A percentile compares a stretch with the other conserved stretches of the same genome.
phyloP scores from a whole-genome alignment of 2,888 invertebrate species.

The Octonoba sinensis region DNA sequence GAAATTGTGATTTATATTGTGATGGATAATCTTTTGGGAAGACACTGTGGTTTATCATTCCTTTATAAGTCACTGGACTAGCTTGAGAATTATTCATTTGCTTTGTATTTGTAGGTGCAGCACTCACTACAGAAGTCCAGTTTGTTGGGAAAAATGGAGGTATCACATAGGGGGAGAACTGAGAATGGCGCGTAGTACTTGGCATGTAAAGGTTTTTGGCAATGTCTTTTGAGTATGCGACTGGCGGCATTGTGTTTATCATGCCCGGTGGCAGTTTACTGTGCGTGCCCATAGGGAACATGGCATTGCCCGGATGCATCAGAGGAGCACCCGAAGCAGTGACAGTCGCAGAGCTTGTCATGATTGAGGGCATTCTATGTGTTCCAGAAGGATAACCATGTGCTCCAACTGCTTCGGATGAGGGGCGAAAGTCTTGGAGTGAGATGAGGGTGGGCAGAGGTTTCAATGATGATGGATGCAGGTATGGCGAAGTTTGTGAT shows the following conservation, averaged over 20 bases:
- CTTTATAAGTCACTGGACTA: constrained; percentile 56
- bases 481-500: constrained; percentile 21
- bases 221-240: constrained; percentile 50
- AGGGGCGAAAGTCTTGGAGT: constrained; percentile 41
- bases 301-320: constrained; percentile 18
- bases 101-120: constrained; percentile 18
- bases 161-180: constrained; percentile 61
- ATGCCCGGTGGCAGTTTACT: constrained; percentile 39
- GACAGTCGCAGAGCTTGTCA: constrained; percentile 20
- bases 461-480: constrained; percentile 33
- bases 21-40: constrained; percentile 61
- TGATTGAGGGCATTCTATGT: constrained; percentile 15
- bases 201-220: constrained; percentile 61
- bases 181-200: constrained; percentile 41
- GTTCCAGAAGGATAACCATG: constrained; percentile 29
- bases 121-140: constrained; percentile 57
- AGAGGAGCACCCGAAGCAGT: constrained; percentile 37
- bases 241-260: constrained; percentile 26
- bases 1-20: constrained; percentile 52
- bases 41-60: constrained; percentile 62
- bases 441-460: constrained; percentile 44
- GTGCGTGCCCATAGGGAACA: constrained; percentile 51
- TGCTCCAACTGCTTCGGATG: constrained; percentile 28
- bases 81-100: constrained; percentile 36
- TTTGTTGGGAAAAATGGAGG: constrained; percentile 55